Percentiles rank a stretch among this genome's conserved stretches.
Conservation (phyloP, 2,797 vertebrate genomes). For the Melanotaenia parkinsoni region DNA sequence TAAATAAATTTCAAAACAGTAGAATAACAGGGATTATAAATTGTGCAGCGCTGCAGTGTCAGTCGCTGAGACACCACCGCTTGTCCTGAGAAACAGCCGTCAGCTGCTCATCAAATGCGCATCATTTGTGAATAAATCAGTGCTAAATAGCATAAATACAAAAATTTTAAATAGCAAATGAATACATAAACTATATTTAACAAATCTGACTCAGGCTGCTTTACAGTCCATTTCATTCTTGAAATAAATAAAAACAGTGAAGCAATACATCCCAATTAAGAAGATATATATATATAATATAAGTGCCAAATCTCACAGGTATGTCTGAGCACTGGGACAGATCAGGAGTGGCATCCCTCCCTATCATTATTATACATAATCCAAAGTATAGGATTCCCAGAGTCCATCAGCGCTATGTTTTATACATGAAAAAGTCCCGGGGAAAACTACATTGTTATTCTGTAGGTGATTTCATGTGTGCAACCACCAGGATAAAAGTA, state of each 20-base stretch:
- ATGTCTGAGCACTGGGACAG: no score
- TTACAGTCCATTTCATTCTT: no score
- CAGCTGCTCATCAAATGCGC: not conserved
- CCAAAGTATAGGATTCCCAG: not conserved
- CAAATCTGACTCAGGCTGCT: no score
- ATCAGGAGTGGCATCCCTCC: not conserved
- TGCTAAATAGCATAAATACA: not conserved
- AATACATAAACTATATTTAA: not conserved
- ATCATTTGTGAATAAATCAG: no score
- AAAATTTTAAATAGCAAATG: not conserved
- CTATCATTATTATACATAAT: not conserved
- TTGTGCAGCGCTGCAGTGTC: not conserved
- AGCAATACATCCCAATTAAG: no score
- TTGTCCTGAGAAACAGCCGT: not conserved
- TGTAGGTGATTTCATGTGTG: not conserved
- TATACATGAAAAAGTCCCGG: not conserved
- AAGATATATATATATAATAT: no score
- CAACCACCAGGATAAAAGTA: not conserved
- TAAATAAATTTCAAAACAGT: not conserved
- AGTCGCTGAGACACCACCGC: not conserved
- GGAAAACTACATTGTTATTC: not conserved
- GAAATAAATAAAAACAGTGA: no score
- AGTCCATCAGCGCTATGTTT: not conserved
- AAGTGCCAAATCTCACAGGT: no score
- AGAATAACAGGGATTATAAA: not conserved